These are phyloP conservation scores for Phyllotis vaccarum DNA, from an alignment of 2,797 vertebrate species.

Conservation along the genomic window DNA sequence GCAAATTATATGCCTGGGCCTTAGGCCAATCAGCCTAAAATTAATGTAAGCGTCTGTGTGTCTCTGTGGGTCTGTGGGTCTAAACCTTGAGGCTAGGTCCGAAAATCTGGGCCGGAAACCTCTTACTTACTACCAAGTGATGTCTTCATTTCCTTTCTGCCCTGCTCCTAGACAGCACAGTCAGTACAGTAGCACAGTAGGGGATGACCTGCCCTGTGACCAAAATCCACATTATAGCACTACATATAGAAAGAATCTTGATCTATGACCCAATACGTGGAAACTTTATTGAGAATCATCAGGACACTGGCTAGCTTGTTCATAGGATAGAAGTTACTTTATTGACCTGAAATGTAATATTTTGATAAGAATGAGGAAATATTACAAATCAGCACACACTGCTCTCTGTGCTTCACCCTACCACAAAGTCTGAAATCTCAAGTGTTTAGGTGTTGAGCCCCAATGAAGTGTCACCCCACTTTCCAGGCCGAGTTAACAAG, in stretches of 20 bases:
- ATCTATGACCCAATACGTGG: background rate
- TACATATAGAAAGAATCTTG: slow-evolving; percentile 14
- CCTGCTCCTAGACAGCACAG: background rate
- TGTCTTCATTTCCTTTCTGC: background rate
- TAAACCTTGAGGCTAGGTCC: no score
- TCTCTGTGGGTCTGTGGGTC: no score
- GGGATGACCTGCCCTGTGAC: background rate
- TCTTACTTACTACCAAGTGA: no score
- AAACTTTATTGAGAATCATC: slow-evolving; percentile 38
- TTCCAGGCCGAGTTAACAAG: background rate
- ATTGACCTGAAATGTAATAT: slow-evolving; percentile 5
- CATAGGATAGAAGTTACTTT: background rate
- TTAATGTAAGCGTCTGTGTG: no score
- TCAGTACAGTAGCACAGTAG: background rate
- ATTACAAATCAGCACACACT: slow-evolving; percentile 10
- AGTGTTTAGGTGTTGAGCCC: background rate
- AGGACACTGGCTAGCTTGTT: background rate
- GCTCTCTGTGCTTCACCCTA: background rate
- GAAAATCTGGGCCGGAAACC: no score
- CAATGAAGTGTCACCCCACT: background rate
- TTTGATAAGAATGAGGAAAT: slow-evolving; percentile 8
- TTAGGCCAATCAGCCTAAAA: no score
- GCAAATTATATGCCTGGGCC: no score
- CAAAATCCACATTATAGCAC: background rate
- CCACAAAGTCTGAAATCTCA: background rate